A percentile compares a stretch with the other conserved stretches of the same genome.
phyloP scores from a whole-genome alignment of 2,797 vertebrate genomes.

The Cuniculus paca region DNA sequence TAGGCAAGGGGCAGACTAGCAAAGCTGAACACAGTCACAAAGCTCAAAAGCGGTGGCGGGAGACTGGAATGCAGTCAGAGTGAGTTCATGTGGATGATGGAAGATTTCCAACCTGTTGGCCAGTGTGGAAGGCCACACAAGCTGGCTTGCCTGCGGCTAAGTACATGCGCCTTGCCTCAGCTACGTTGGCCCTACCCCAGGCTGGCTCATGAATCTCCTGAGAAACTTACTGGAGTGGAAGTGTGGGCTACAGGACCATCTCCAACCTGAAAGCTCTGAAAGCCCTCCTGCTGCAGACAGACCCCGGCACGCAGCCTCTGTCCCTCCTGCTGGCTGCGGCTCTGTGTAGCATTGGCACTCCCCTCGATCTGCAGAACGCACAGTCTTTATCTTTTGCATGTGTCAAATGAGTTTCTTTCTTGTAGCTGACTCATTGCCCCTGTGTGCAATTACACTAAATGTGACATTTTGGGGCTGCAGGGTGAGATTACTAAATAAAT shows the following conservation, averaged over 20 bases:
- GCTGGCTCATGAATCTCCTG: not conserved
- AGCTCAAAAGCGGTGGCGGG: not conserved
- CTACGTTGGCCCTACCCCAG: not conserved
- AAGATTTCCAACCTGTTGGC: not conserved
- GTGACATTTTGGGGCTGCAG: not conserved
- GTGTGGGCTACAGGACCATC: not conserved
- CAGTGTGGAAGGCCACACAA: not conserved
- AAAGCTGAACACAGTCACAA: constrained; percentile 1
- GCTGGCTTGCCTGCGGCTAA: not conserved
- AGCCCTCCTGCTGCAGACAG: not conserved
- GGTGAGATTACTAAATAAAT: not conserved
- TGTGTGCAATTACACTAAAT: not conserved
- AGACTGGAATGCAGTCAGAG: constrained; percentile 6
- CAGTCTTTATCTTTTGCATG: not conserved
- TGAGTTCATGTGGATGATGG: constrained; percentile 33
- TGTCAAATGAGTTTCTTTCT: constrained; percentile 33
- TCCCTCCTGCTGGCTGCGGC: not conserved
- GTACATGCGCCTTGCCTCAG: not conserved
- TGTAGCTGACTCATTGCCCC: not conserved
- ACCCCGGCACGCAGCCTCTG: not conserved
- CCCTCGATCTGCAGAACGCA: constrained; percentile 19
- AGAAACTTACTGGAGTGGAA: not conserved
- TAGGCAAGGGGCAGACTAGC: constrained; percentile 30
- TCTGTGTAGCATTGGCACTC: not conserved
- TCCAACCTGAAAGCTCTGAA: not conserved